Percentiles rank a stretch among this genome's conserved stretches.
phyloP scores from a whole-genome alignment of 2,797 vertebrate species.

The Poeciliopsis presidionis region DNA sequence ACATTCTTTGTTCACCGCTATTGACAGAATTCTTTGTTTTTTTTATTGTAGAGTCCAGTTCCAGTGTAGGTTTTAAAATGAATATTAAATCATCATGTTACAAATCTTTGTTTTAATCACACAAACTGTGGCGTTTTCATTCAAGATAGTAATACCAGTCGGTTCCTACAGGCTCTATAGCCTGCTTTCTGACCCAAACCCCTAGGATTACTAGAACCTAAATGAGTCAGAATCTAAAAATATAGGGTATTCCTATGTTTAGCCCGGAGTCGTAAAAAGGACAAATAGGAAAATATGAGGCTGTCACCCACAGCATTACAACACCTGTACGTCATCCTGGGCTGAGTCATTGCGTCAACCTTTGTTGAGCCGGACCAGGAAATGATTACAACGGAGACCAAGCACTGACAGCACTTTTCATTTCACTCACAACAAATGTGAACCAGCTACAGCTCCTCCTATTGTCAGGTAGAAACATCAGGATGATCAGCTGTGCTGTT shows the following conservation, averaged over 20 bases:
- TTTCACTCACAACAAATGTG: not conserved
- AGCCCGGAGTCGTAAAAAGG: not conserved
- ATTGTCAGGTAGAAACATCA: not conserved
- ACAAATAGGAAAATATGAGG: conserved; percentile 11
- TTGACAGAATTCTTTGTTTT: not conserved
- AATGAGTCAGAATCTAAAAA: not conserved
- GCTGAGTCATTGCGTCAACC: conserved; percentile 18
- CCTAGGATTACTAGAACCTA: not conserved
- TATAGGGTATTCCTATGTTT: not conserved
- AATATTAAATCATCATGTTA: not conserved
- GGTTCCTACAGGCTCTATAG: not conserved
- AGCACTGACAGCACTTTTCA: not conserved
- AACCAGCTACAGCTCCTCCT: not conserved
- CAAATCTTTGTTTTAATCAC: not conserved
- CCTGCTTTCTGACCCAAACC: not conserved
- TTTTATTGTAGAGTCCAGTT: not conserved
- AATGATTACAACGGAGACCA: not conserved
- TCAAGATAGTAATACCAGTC: not conserved
- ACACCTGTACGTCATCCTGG: not conserved
- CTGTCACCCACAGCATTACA: not conserved
- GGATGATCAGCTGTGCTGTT: not conserved
- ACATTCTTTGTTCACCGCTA: not conserved
- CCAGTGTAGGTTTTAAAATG: not conserved
- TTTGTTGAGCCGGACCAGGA: not conserved
- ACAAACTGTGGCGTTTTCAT: not conserved